Percentiles rank a stretch among this genome's conserved stretches.
phyloP scores from a whole-genome alignment of 2,113 vertebrate species.

The Okapia johnstoni region DNA sequence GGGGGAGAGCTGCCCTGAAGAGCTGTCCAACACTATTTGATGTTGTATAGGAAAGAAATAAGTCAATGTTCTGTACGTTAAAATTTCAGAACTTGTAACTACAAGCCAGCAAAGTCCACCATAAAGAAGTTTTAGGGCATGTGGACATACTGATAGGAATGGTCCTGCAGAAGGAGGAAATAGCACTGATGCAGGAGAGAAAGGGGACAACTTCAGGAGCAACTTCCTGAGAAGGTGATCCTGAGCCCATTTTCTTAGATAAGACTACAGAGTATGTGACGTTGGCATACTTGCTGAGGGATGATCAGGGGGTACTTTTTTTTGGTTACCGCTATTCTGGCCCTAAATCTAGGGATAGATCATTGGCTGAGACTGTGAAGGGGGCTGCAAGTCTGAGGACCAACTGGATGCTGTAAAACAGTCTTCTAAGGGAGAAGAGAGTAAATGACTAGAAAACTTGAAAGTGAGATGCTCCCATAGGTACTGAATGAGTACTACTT shows the following conservation, averaged over 20 bases:
- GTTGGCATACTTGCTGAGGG: not conserved
- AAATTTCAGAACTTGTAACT: not conserved
- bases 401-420: not conserved
- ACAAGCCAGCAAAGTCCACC: not conserved
- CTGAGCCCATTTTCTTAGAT: not conserved
- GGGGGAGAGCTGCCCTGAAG: not conserved
- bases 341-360: not conserved
- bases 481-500: not conserved
- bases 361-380: not conserved
- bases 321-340: not conserved
- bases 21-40: not conserved
- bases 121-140: not conserved
- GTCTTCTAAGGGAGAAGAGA: not conserved
- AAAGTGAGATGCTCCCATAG: not conserved
- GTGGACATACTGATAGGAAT: not conserved
- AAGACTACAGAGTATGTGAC: not conserved
- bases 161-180: not conserved
- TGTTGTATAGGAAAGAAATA: not conserved
- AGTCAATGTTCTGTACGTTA: not conserved
- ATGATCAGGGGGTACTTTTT: not conserved
- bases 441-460: not conserved
- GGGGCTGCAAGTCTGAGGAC: not conserved
- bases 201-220: not conserved
- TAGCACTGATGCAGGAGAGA: not conserved
- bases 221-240: not conserved